These are phyloP conservation scores for Callithrix jacchus DNA, from an alignment of 2,113 vertebrate genomes.

Conservation along the genomic window DNA sequence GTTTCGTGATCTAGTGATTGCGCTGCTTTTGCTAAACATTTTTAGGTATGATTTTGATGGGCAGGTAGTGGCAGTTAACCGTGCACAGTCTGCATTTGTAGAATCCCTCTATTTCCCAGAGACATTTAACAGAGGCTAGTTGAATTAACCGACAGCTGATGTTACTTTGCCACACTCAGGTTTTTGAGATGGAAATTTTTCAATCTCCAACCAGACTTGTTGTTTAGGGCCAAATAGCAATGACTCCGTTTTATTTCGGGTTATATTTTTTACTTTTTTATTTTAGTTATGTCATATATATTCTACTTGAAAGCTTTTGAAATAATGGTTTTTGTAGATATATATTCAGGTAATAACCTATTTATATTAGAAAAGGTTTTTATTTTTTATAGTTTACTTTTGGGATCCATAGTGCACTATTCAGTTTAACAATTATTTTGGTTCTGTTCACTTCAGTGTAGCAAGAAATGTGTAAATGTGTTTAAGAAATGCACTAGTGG, in stretches of 20 bases:
- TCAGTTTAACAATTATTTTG: conserved; percentile 24
- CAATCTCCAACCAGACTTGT: background rate
- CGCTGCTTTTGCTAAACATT: background rate
- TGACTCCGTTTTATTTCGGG: conserved; percentile 8
- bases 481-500: background rate
- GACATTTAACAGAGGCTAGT: conserved; percentile 22
- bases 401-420: background rate
- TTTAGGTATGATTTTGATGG: background rate
- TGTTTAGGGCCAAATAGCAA: background rate
- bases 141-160: conserved; percentile 5
- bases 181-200: conserved; percentile 24
- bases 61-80: background rate
- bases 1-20: background rate
- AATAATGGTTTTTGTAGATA: background rate
- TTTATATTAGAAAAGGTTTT: background rate
- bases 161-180: background rate
- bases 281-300: background rate
- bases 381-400: conserved; percentile 24
- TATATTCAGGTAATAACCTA: background rate
- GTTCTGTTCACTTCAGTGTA: conserved; percentile 7
- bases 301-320: background rate
- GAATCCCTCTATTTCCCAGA: conserved; percentile 43
- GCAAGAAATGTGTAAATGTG: background rate
- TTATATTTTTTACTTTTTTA: background rate
- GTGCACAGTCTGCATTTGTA: conserved; percentile 34